These are phyloP conservation scores for Xyrauchen texanus DNA, from an alignment of 2,113 vertebrate genomes.

Conservation along the genomic window DNA sequence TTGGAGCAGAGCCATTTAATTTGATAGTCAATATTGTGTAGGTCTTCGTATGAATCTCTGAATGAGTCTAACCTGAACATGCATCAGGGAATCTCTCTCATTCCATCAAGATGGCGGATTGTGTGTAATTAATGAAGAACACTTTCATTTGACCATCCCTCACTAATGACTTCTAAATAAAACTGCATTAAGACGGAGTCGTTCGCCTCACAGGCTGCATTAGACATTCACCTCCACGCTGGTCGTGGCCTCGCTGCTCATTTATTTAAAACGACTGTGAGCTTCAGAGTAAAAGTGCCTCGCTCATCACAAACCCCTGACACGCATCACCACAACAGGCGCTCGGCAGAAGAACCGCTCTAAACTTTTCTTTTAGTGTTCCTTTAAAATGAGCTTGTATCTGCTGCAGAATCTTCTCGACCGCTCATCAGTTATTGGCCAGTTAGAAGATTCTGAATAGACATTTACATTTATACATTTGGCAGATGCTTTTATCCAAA, in stretches of 20 bases:
- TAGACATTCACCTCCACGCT: conserved; percentile 27
- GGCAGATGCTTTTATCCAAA: too few species aligned
- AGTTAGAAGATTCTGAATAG: too few species aligned
- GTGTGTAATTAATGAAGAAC: conserved; percentile 55
- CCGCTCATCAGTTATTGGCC: too few species aligned
- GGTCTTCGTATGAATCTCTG: background rate
- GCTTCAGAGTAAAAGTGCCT: conserved; percentile 58
- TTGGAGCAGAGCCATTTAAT: too few species aligned
- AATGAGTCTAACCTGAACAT: background rate
- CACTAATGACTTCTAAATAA: conserved; percentile 58
- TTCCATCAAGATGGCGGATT: background rate
- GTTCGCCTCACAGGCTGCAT: conserved; percentile 40
- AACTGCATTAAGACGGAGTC: conserved; percentile 28
- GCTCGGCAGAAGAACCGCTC: background rate
- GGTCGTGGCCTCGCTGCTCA: conserved; percentile 39
- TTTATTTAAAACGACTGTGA: conserved; percentile 58
- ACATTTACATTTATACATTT: too few species aligned
- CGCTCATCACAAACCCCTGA: conserved; percentile 60
- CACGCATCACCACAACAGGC: conserved; percentile 64
- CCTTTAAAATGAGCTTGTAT: too few species aligned
- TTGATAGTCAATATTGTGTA: too few species aligned
- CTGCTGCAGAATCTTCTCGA: too few species aligned
- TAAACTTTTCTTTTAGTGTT: too few species aligned
- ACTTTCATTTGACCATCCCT: conserved; percentile 48
- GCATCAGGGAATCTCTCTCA: background rate